phyloP scores from a whole-genome alignment of 2,113 vertebrate species.

The Falco punctatus region DNA sequence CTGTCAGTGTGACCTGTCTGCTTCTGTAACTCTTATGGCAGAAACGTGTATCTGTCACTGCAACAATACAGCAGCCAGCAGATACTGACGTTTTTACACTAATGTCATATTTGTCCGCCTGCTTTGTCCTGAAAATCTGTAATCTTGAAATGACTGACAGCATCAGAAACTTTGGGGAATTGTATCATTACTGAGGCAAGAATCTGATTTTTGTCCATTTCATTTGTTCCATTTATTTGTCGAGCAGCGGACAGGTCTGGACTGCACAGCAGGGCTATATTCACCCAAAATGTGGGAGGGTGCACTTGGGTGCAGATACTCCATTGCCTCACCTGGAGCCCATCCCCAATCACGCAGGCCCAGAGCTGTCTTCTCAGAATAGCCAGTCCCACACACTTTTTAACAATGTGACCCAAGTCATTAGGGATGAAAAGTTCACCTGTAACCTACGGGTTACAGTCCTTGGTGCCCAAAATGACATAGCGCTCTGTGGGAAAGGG shows the following conservation, averaged over 20 bases:
- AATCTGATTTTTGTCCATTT: neutral
- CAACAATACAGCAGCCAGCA: neutral
- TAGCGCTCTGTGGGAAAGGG: neutral
- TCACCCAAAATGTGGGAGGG: neutral
- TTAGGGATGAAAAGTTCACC: neutral
- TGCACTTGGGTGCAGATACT: neutral
- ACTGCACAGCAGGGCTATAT: neutral
- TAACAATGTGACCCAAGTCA: neutral
- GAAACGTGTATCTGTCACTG: slow-evolving; percentile 6
- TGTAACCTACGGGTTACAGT: neutral
- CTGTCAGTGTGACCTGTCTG: neutral
- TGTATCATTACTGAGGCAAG: neutral
- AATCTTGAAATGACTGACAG: slow-evolving; percentile 38
- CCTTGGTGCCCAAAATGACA: neutral
- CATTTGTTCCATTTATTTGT: neutral
- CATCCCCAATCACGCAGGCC: neutral
- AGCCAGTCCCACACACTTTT: neutral
- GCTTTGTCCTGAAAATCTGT: slow-evolving; percentile 49
- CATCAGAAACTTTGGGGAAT: neutral
- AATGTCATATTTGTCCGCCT: neutral
- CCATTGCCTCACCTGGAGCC: neutral
- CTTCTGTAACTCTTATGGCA: neutral
- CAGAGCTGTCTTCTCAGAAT: neutral
- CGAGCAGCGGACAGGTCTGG: neutral
- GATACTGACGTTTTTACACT: neutral